Conservation (phyloP, 2,888 invertebrate genomes). For the Drosophila gaucha region DNA sequence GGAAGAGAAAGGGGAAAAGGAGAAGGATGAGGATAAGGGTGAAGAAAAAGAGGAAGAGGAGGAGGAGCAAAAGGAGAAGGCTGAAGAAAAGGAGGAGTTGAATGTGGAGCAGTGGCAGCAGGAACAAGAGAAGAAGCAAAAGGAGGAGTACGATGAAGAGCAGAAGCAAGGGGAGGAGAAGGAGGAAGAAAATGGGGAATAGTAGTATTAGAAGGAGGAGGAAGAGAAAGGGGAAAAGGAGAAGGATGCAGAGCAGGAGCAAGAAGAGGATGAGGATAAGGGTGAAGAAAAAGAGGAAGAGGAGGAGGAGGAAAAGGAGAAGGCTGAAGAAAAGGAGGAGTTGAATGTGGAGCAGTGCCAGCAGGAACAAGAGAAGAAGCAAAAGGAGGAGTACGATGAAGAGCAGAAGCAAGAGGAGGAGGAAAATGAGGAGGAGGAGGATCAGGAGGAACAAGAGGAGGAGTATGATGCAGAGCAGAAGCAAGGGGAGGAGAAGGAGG, state of each 20-base stretch:
- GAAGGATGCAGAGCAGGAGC: no score
- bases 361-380: neutral
- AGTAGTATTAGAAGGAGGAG: neutral
- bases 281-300: no score
- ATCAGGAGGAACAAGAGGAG: no score
- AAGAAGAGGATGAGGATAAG: no score
- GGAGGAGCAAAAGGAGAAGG: no score
- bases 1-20: no score
- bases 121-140: neutral
- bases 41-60: neutral
- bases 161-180: no score
- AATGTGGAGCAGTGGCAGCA: neutral
- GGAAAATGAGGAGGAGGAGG: no score
- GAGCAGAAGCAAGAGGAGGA: neutral
- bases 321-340: neutral
- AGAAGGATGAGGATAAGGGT: no score
- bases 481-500: no score
- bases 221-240: neutral
- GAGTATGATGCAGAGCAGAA: neutral
- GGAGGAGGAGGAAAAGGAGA: neutral
- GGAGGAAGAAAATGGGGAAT: neutral
- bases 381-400: neutral
- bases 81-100: no score
- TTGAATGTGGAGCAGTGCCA: no score
- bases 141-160: neutral